Base-by-base conservation (phyloP, 2,113 vertebrate genomes). In the Hemicordylus capensis region DNA sequence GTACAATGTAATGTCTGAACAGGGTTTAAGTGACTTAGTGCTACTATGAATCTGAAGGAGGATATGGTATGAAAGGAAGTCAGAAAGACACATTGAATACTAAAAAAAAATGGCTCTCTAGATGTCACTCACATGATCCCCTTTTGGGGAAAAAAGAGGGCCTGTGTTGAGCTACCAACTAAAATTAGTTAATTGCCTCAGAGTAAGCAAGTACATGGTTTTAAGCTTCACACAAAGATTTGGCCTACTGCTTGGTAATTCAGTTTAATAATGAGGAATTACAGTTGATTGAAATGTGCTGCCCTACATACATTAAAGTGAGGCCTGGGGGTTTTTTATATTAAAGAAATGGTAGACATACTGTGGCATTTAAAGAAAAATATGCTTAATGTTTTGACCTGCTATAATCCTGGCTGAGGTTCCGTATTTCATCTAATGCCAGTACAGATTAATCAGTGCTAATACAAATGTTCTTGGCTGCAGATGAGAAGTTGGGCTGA, bases 301-400 rank as follows among this genome's bases (percentile, higher is more conserved):
- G 31, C 6, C 17, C 79, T 87, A n/a, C 78, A 31, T 26, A 5
- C 28, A 54, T 83, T 61, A 70, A 77, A 86, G 31, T 2, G 31
- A 84, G 24, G 3, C 1, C 39, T 90, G 73, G n/a, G n/a, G n/a
- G n/a, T n/a, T 76, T 82, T 76, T 85, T 80, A 64, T 39, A 39
- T 37, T 54, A 76, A 15, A 0, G 83, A 72, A 89, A 4, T 81
- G 15, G 80, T 88, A 87, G 73, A 42, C 44, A 42, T 70, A 31
- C 61, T 84, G 31, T 83, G 81, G 61, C 39, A 78, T 76, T 87
- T 90, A 85, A 61, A 85, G 83, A 87, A 87, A 89, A 76, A 85
- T 44, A 87, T 66, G 14, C 39, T 20, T 74, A 58, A n/a, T 88
- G 34, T 12, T 87, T 84, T 92, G 80, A 84, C 51, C 80, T 86